Conservation (phyloP, 2,797 vertebrate genomes). For the Knipowitschia caucasica region DNA sequence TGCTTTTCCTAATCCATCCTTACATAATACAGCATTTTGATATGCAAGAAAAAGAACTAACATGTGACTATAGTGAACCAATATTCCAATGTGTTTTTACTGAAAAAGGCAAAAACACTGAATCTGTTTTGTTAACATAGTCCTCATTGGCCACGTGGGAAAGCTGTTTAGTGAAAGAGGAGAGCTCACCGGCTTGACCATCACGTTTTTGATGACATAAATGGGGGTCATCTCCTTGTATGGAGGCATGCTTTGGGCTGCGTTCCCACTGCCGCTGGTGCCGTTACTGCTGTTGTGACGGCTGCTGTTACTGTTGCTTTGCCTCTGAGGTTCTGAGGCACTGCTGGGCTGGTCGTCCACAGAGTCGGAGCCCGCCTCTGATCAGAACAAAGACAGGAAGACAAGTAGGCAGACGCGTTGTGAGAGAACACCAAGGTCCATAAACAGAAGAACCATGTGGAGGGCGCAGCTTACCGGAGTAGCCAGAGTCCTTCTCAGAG, state of each 20-base stretch:
- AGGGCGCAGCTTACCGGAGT: slow-evolving; percentile 56
- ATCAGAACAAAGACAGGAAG: neutral
- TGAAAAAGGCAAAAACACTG: too few species aligned
- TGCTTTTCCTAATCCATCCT: too few species aligned
- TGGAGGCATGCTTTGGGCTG: slow-evolving; percentile 27
- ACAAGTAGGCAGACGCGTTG: neutral
- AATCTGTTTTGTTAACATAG: neutral
- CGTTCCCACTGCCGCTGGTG: slow-evolving; percentile 12
- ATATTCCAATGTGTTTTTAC: too few species aligned
- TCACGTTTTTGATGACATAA: slow-evolving; percentile 66
- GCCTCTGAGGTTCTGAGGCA: slow-evolving; percentile 32
- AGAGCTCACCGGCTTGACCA: slow-evolving; percentile 66
- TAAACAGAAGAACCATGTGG: neutral
- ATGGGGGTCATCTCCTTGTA: slow-evolving; percentile 42
- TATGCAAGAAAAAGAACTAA: too few species aligned
- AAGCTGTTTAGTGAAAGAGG: slow-evolving; percentile 1
- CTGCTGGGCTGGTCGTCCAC: slow-evolving; percentile 58
- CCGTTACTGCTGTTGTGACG: slow-evolving; percentile 8
- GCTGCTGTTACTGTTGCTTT: slow-evolving; percentile 19
- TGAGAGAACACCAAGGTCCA: neutral
- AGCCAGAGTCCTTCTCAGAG: slow-evolving; percentile 66
- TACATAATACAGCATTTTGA: too few species aligned
- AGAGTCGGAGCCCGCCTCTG: slow-evolving; percentile 66
- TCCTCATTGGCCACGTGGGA: neutral
- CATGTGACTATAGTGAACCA: too few species aligned